phyloP scores from a whole-genome alignment of 1,140 invertebrate species.

The Camponotus vicinus region DNA sequence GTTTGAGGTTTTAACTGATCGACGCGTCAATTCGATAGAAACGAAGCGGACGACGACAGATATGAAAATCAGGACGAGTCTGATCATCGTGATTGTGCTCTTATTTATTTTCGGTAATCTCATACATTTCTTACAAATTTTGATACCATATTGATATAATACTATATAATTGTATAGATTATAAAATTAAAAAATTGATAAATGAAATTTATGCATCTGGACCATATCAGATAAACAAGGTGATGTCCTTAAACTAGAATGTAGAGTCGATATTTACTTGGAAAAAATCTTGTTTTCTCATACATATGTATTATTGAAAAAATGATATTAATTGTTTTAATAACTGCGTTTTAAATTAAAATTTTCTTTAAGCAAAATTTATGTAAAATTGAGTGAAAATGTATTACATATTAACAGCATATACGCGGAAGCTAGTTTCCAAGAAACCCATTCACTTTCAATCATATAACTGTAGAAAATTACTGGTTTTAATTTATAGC shows the following conservation, averaged over 20 bases:
- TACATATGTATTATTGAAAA: background rate
- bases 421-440: background rate
- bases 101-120: constrained; percentile 77
- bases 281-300: background rate
- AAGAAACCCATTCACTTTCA: constrained; percentile 25
- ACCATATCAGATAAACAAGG: background rate
- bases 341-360: background rate
- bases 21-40: background rate
- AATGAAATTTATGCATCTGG: background rate
- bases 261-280: background rate
- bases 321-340: background rate
- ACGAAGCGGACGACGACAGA: background rate
- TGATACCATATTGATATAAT: background rate
- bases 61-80: constrained; percentile 75
- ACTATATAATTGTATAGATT: background rate
- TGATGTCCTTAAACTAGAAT: background rate
- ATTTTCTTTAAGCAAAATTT: background rate
- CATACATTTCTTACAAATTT: background rate
- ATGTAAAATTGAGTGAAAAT: background rate
- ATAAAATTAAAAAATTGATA: background rate
- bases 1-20: background rate
- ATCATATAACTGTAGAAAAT: background rate
- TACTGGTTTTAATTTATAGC: constrained; percentile 17
- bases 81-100: constrained; percentile 72
- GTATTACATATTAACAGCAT: constrained; percentile 18